Evolutionary conservation across 1,140 invertebrate genomes (phyloP), one percentile per base, ranked within the genome.

Genomic region (Lanistes nyassanus): DNA sequence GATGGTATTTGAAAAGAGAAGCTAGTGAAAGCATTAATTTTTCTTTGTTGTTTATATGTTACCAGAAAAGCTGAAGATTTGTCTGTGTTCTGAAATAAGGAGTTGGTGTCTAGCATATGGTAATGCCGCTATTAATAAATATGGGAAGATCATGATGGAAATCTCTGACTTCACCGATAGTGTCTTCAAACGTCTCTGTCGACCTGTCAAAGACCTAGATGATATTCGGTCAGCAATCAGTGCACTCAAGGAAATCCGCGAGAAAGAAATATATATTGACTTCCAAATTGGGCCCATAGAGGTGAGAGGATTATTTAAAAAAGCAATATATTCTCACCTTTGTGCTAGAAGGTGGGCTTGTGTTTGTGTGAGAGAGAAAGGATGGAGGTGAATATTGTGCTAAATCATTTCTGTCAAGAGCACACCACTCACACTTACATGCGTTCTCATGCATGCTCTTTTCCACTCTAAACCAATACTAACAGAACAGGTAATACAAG

Each of bases 191-290:
- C 95, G 96, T 86, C 89, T 98, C 26, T 94, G 95, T 80, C 91
- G 95, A 58, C 95, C 94, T 64, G 94, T 98, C 58, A 91, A 95
- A 70, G 97, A 98, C 87, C 90, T 98, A 34, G 97, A 99, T 87
- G 97, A 98, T 82, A 96, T 98, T 2, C 91, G 96, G 66, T 92
- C 95, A 84, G 94, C 96, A 29, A 98, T 99, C 95, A 95, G 97
- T 77, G 96, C 94, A 0, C 88, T 98, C 71, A 95, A 95, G 85
- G 97, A 98, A 87, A 96, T 98, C 71, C 90, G 97, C 13, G 96
- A 98, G 82, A 94, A 96, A 87, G 97, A 98, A 90, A 96, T 98
- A 19, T 95, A 97, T 84, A 96, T 98, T 93, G 97, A 99, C 83
- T 91, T 97, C 56, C 93, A 92, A 82, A 97, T 98, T 71, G 95